Percentiles rank a stretch among this genome's conserved stretches.
Conservation (phyloP, 30 jellyfish, hydroid and myxozoan genomes). For the Hydractinia echinata region DNA sequence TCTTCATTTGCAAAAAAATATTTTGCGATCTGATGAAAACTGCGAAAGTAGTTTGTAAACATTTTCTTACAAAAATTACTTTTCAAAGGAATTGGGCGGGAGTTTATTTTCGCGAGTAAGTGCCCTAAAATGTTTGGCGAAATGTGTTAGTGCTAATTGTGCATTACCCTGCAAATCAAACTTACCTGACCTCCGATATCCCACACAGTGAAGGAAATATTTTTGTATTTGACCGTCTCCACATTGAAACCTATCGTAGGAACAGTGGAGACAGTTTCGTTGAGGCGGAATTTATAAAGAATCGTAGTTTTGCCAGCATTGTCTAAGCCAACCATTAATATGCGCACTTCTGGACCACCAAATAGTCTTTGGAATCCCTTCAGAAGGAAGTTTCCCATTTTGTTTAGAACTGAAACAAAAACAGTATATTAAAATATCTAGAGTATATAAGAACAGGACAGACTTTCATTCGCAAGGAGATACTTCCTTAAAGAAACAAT, state of each 20-base stretch:
- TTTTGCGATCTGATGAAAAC: too few relatives aligned
- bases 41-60: too few relatives aligned
- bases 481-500: too few relatives aligned
- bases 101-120: too few relatives aligned
- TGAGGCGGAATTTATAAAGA: conserved; percentile 75
- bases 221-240: conserved; percentile 84
- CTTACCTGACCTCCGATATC: conserved; percentile 93
- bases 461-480: too few relatives aligned
- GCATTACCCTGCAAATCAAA: too few relatives aligned
- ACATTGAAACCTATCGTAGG: conserved; percentile 96
- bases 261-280: conserved; percentile 89
- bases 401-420: neutral
- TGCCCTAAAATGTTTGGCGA: too few relatives aligned
- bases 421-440: neutral
- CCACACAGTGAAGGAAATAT: conserved; percentile 94
- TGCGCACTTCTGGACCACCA: conserved; percentile 97
- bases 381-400: conserved; percentile 71
- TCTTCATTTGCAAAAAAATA: too few relatives aligned
- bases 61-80: too few relatives aligned
- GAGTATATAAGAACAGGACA: too few relatives aligned
- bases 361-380: conserved; percentile 65
- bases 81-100: too few relatives aligned
- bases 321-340: conserved; percentile 96
- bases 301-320: conserved; percentile 98
- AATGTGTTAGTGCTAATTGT: too few relatives aligned